These are phyloP conservation scores for Diadumene lineata DNA, from an alignment of 92 coral and sea anemone species.

Conservation along the genomic window DNA sequence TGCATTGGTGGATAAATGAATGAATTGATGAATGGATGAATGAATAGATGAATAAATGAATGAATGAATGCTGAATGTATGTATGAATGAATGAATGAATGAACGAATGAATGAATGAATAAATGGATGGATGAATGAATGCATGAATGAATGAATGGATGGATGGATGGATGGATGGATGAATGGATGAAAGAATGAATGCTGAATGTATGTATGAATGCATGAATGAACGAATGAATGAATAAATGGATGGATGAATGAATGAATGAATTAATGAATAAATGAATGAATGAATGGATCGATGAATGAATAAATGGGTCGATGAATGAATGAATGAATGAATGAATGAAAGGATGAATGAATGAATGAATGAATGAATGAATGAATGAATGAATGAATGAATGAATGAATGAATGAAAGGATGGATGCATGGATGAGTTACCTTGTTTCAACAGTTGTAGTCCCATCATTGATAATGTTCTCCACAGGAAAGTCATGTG, in stretches of 20 bases:
- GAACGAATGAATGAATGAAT: background rate
- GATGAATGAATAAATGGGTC: background rate
- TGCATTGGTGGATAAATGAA: too few species aligned
- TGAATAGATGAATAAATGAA: background rate
- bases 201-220: background rate
- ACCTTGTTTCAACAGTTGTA: constrained; percentile 60
- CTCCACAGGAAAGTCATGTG: constrained; percentile 69
- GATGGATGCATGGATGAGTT: background rate
- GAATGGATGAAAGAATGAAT: background rate
- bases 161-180: background rate
- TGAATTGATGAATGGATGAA: background rate
- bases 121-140: background rate
- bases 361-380: background rate
- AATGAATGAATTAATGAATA: background rate
- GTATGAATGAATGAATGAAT: background rate
- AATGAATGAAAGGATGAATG: background rate
- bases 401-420: background rate
- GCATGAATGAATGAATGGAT: background rate
- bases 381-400: background rate
- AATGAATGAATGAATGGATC: background rate
- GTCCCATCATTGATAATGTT: constrained; percentile 75
- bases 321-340: background rate
- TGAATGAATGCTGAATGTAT: background rate
- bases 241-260: background rate
- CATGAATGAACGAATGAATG: background rate